Base-by-base conservation (phyloP, 2,113 vertebrate genomes). In the Alligator sinensis region DNA sequence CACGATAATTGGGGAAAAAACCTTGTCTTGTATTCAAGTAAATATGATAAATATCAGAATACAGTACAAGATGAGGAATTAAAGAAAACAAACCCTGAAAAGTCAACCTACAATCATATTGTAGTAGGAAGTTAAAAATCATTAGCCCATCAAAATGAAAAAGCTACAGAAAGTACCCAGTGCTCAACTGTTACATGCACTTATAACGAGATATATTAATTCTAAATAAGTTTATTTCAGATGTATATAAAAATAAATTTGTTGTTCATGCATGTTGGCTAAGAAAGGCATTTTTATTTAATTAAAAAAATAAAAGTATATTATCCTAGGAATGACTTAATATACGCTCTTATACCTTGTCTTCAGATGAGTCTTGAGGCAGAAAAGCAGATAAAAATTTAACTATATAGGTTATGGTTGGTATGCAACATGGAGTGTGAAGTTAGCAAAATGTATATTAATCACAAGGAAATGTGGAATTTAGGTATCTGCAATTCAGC, bases 401-500 rank as follows among this genome's bases (percentile, higher is more conserved):
- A 57, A 28, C 85, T 88, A 22, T 66, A 25, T 63, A 87, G 68
- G 72, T 93, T 24, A 34, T 1, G 1, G 17, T 62, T 11, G 80
- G 7, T 24, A 60, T 89, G 58, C 47, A 91, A 93, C 90, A 58
- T 0, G 85, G 80, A 89, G 83, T 34, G 72, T 22, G 79, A 75
- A 76, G 64, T 19, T 90, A 77, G 55, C 82, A 91, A 82, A 80
- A 95, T 92, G 79, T 72, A 96, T 95, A 54, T 84, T 72, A 94
- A 84, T 80, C 3, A 9, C 66, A 21, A 85, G 38, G 79, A 86
- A 27, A 47, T 90, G 86, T 87, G 92, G 82, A 82, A 93, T 89
- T 75, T n/a, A 19, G 54, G 18, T 70, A 82, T 38, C 77, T 92
- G 77, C 60, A 94, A 57, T 92, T 93, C 78, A 63, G 30, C 24